Conservation (phyloP, 2,797 vertebrate species). For the Tokudaia tokunoshimensis region DNA sequence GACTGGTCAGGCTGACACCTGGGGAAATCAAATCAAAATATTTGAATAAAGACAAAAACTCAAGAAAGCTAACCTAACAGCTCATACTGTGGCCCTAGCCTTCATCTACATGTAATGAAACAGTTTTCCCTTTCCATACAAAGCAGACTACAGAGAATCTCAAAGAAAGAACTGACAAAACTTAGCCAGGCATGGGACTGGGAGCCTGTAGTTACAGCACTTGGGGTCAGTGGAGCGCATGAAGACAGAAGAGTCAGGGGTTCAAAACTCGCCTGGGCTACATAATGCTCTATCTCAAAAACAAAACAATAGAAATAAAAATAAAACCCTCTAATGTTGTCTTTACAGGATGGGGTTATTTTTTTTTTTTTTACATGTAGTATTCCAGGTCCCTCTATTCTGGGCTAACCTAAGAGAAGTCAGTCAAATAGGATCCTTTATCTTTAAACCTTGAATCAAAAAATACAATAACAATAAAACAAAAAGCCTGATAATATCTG, state of each 20-base stretch:
- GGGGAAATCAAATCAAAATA: background rate
- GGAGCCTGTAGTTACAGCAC: background rate
- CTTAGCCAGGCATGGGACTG: no score
- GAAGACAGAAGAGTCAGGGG: background rate
- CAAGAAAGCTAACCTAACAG: background rate
- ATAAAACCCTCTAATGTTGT: background rate
- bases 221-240: no score
- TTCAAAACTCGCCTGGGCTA: background rate
- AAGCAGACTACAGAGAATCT: background rate
- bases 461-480: background rate
- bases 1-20: background rate
- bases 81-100: background rate
- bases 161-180: background rate
- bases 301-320: background rate
- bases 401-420: background rate
- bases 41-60: background rate
- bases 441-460: constrained; percentile 11
- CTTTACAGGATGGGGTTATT: constrained; percentile 15
- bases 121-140: background rate
- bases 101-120: background rate
- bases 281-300: background rate
- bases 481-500: background rate
- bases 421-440: background rate
- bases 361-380: background rate
- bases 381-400: constrained; percentile 29